phyloP scores from a whole-genome alignment of 2,113 vertebrate species.

The Peromyscus californicus region DNA sequence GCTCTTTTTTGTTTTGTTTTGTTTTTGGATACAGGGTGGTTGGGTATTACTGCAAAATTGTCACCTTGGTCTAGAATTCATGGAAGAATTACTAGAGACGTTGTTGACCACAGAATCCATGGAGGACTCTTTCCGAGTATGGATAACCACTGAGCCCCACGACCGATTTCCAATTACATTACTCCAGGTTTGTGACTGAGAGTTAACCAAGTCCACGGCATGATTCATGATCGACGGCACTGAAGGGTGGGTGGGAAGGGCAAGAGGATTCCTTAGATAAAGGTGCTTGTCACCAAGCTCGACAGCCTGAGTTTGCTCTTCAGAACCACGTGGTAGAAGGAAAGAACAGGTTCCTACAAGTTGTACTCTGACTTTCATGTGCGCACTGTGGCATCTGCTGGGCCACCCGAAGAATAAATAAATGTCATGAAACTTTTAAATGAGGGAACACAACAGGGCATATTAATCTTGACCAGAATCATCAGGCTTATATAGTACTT shows the following conservation, averaged over 20 bases:
- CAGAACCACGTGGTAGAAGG: neutral
- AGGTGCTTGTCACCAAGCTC: neutral
- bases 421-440: neutral
- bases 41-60: constrained; percentile 91
- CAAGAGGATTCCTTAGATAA: neutral
- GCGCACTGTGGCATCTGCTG: too few species aligned
- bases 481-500: neutral
- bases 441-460: neutral
- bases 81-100: constrained; percentile 88
- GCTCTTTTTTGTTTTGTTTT: neutral
- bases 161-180: constrained; percentile 88
- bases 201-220: neutral
- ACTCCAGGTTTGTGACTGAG: constrained; percentile 87
- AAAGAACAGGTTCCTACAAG: too few species aligned
- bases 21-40: constrained; percentile 84
- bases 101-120: constrained; percentile 83
- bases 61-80: constrained; percentile 90
- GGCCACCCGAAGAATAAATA: neutral
- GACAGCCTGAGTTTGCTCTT: neutral
- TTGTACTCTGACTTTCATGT: neutral
- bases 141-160: constrained; percentile 90
- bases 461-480: neutral
- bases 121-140: constrained; percentile 86
- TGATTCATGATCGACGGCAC: neutral
- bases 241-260: neutral